phyloP scores from a whole-genome alignment of 2,888 invertebrate genomes.

The Poecilus cupreus region DNA sequence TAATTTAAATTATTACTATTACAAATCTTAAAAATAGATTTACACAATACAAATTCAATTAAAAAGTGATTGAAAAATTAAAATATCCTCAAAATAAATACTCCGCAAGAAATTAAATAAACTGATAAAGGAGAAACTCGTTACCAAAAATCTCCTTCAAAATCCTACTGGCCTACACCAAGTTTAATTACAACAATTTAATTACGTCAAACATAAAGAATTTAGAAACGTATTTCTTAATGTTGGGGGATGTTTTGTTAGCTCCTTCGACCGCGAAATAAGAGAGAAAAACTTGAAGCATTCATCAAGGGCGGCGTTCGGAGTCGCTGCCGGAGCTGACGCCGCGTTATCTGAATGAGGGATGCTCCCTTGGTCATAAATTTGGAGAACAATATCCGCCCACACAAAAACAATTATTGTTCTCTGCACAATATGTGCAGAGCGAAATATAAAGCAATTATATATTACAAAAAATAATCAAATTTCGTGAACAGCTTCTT shows the following conservation, averaged over 20 bases:
- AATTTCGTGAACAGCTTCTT: no score
- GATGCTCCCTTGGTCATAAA: conserved; percentile 11
- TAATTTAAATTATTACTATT: no score
- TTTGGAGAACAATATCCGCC: conserved; percentile 5
- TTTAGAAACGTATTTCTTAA: conserved; percentile 15
- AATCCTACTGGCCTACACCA: not conserved
- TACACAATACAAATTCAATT: no score
- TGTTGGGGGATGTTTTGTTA: conserved; percentile 1
- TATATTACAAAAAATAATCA: no score
- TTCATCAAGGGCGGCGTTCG: not conserved
- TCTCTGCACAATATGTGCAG: not conserved
- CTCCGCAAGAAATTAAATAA: no score
- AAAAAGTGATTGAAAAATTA: no score
- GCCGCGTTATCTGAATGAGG: not conserved
- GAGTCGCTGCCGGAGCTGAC: not conserved
- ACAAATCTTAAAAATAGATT: not conserved
- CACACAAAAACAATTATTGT: conserved; percentile 10
- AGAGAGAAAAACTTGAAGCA: not conserved
- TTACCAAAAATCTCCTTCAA: conserved; percentile 18
- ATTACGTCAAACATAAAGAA: conserved; percentile 12
- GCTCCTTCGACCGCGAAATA: not conserved
- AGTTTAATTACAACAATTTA: conserved; percentile 35
- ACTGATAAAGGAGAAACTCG: not conserved
- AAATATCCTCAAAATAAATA: no score
- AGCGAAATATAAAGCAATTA: not conserved